Base-by-base conservation (phyloP, 2,888 invertebrate genomes). In the Aradus depressus region DNA sequence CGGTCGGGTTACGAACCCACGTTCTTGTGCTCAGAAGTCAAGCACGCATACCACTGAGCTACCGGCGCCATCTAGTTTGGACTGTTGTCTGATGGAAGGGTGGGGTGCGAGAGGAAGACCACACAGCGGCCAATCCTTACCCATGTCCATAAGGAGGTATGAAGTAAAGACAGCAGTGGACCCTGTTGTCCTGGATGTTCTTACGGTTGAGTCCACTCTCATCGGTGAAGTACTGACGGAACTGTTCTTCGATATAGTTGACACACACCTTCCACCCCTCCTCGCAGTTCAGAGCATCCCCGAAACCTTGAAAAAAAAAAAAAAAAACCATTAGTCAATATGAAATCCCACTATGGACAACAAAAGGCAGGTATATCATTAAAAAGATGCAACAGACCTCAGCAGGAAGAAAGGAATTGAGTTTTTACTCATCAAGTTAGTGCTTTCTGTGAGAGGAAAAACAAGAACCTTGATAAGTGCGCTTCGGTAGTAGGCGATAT, bases 141-240 rank as follows among this genome's bases (percentile, higher is more conserved):
- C 92, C 92, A 68, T 91, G 92, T 8, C 93, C 91, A 75, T 88
- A 92, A 2, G 95, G 92, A 35, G 92, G 91, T 55, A 95, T 84
- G 68, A 95, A 95, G 67, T 95, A 95, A 43, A 95, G 75, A 67
- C 87, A 95, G 69, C 95, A 95, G 66, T 96, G 95, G 10, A 96
- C 92, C 55, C 96, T 75, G 68, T 92, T 93, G 69, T 96, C 96
- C 64, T 90, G 85, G 66, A 95, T 93, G 67, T 95, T 91, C 64
- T 91, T 78, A 50, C 96, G 74, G 69, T 96, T 95, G 23, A 96
- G 74, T 22, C 95, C 95, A 67, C 92, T 95, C 70, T 96, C 96
- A 62, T 91, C 91, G 2, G 84, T 87, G 66, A 89, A 75, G 62
- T 78, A 80, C 58, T 78, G 75, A 26, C 76, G 73, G 62, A 78